These are phyloP conservation scores for Sesamia inferens DNA, from an alignment of 2,888 invertebrate genomes.

Conservation along the genomic window DNA sequence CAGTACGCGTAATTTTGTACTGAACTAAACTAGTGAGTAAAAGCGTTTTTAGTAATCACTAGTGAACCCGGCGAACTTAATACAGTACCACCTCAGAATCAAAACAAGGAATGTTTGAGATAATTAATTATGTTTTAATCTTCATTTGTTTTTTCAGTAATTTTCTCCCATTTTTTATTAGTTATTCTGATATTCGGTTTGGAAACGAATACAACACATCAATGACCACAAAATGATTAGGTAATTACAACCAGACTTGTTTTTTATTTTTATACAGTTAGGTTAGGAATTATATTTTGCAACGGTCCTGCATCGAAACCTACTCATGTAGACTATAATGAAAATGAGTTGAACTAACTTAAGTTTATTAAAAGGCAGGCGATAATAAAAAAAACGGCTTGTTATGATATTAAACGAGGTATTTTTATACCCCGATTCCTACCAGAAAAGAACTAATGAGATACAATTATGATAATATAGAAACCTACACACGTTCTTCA, in stretches of 20 bases:
- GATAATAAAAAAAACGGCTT: not conserved
- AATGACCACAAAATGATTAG: not conserved
- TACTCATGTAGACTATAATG: not conserved
- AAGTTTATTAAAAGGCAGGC: not conserved
- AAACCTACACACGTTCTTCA: slow-evolving; percentile 13
- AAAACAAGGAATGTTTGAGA: too few relatives aligned
- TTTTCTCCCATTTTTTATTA: too few relatives aligned
- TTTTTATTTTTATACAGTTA: not conserved
- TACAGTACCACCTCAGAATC: too few relatives aligned
- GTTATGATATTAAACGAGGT: slow-evolving; percentile 14
- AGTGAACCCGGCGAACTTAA: too few relatives aligned
- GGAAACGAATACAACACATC: not conserved
- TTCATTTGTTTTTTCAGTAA: too few relatives aligned
- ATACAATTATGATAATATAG: slow-evolving; percentile 36
- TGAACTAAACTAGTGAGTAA: not conserved
- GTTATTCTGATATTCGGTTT: not conserved
- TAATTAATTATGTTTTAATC: too few relatives aligned
- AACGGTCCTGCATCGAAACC: not conserved
- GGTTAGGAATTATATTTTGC: not conserved
- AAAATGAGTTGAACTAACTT: not conserved
- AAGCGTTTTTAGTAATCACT: not conserved
- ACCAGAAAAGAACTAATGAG: slow-evolving; percentile 31
- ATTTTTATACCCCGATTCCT: slow-evolving; percentile 5
- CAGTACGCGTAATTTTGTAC: not conserved
- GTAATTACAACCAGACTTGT: too few relatives aligned